Base-by-base conservation (phyloP, 2,888 invertebrate species). In the Spodoptera exigua region DNA sequence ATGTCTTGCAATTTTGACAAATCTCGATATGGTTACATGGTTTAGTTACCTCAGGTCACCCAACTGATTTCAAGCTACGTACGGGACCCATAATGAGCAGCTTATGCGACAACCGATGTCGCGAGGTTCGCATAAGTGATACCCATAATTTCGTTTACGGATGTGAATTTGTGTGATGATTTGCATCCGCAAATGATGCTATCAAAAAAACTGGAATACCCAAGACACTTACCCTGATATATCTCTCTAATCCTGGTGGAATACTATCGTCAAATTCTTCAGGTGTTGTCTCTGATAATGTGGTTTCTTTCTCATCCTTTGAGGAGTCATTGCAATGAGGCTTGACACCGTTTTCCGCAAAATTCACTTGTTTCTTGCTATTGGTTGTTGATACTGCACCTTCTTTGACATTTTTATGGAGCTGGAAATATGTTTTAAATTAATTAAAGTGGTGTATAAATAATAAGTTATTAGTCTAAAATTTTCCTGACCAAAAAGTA, bases 211-310 rank as follows among this genome's bases (percentile, higher is more conserved):
- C 3, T 21, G 0, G 5, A 27, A 27, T 27, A 7, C 27, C 5
- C 5, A 27, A 27, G 27, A 9, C 12, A 85, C 89, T 86, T 60
- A 90, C 90, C 86, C 90, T 74, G 9, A 90, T 94, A 67, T 92
- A 93, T 82, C 92, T 87, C 53, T 94, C 93, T 83, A 94, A 70
- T 65, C 84, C 90, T 1, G 92, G 79, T 2, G 93, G 86, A 74
- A 93, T 89, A 12, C 68, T 78, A 32, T 88, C 87, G 13, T 85
- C 86, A 48, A 78, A 61, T 9, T 88, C 85, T 45, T 70, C 53
- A 12, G 70, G 48, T 9, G 57, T 16, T 49, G 53, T 56, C 18
- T 63, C 61, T 70, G 40, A 67, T 49, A 48, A 47, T 13, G 65
- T 53, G 51, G 59, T 78, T 61, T 81, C 77, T 75, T 79, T 58